Evolutionary conservation across 2,888 invertebrate species (phyloP).

Genomic region (Oxycera nigricornis): DNA sequence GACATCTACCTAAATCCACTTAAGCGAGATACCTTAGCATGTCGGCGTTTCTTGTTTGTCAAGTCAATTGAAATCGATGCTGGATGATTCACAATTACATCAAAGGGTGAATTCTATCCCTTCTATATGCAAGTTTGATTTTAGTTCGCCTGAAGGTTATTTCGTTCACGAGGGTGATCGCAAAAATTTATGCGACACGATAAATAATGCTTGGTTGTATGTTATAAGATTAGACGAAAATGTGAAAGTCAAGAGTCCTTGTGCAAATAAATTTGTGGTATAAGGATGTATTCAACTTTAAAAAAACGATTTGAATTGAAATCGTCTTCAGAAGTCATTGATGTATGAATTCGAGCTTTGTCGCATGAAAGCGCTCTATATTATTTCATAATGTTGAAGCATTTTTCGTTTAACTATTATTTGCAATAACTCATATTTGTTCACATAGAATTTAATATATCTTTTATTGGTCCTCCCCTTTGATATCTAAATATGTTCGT

Average conservation of each 20-base stretch:
- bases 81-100: neutral
- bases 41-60: neutral
- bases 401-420: too few relatives aligned
- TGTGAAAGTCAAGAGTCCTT: neutral
- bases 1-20: too few relatives aligned
- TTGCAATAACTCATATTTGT: too few relatives aligned
- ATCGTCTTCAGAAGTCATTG: too few relatives aligned
- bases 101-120: neutral
- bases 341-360: too few relatives aligned
- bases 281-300: neutral
- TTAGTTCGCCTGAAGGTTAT: neutral
- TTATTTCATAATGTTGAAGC: too few relatives aligned
- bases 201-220: neutral
- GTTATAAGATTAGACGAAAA: neutral
- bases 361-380: too few relatives aligned
- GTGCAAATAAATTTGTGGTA: neutral
- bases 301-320: too few relatives aligned
- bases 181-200: neutral
- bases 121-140: neutral
- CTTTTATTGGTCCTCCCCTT: too few relatives aligned
- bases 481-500: too few relatives aligned
- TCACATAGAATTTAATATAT: too few relatives aligned
- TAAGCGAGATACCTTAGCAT: neutral
- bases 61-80: constrained; percentile 26
- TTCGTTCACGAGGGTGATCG: neutral